phyloP scores from a whole-genome alignment of 2,113 vertebrate genomes.

The Heliornis fulica region DNA sequence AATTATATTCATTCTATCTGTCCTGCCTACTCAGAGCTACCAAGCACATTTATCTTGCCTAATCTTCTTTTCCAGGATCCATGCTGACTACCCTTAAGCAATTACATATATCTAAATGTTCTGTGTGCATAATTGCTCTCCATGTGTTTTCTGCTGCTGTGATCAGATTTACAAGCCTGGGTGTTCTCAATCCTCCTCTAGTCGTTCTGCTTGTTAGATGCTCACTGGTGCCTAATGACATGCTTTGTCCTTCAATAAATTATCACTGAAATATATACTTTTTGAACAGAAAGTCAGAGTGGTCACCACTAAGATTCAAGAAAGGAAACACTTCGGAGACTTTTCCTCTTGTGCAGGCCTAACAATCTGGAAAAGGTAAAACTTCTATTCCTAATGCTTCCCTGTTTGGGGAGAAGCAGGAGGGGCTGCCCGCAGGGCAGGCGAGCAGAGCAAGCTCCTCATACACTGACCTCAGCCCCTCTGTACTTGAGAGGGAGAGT shows the following conservation, averaged over 20 bases:
- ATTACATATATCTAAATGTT: constrained; percentile 52
- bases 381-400: not conserved
- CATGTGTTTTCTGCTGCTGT: not conserved
- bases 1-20: not conserved
- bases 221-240: not conserved
- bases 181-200: constrained; percentile 9
- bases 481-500: accelerated
- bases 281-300: not conserved
- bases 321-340: not conserved
- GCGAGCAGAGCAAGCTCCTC: not conserved
- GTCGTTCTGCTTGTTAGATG: not conserved
- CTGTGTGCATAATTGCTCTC: constrained; percentile 35
- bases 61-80: constrained; percentile 47
- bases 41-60: constrained; percentile 31
- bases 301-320: not conserved
- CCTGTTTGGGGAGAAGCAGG: not conserved
- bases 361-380: not conserved
- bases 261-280: not conserved
- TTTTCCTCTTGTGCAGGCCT: not conserved
- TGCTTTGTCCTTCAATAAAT: not conserved
- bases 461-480: not conserved
- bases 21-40: constrained; percentile 5
- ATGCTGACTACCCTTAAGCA: constrained; percentile 44
- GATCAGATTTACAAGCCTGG: constrained; percentile 10
- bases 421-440: not conserved